Evolutionary conservation across 2,888 invertebrate genomes (phyloP).

Genomic region (Troides helena): DNA sequence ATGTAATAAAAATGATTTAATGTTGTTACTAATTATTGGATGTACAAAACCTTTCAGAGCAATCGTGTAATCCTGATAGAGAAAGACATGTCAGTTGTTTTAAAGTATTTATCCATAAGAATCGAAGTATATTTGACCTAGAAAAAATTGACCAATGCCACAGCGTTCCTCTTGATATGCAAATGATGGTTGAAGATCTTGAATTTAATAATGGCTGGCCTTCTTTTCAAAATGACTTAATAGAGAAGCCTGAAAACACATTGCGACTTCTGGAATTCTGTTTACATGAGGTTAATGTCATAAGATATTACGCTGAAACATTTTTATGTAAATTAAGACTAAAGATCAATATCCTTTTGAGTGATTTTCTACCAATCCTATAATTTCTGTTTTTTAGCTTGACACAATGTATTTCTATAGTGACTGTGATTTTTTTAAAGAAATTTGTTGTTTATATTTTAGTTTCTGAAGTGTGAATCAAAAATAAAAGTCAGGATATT

Average conservation of each 20-base stretch:
- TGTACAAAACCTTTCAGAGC: constrained; percentile 49
- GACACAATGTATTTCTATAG: too few species aligned
- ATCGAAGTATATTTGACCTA: constrained; percentile 70
- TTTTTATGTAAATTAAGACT: too few species aligned
- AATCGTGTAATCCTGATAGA: constrained; percentile 53
- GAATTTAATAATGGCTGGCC: constrained; percentile 82
- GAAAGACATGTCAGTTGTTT: constrained; percentile 49
- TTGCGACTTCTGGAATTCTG: constrained; percentile 87
- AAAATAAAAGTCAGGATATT: constrained; percentile 66
- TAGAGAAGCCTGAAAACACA: constrained; percentile 83
- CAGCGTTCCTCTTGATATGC: constrained; percentile 81
- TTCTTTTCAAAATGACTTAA: constrained; percentile 83
- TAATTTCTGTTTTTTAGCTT: too few species aligned
- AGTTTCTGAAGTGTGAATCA: constrained; percentile 68
- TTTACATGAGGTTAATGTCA: constrained; percentile 84
- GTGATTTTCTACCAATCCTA: too few species aligned
- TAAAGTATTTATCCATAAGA: constrained; percentile 57
- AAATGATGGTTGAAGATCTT: constrained; percentile 76
- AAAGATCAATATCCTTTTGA: too few species aligned
- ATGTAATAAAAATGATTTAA: neutral
- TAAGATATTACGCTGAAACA: neutral
- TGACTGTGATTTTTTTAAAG: too few species aligned
- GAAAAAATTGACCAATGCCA: constrained; percentile 80
- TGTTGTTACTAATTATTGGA: neutral
- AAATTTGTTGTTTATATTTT: constrained; percentile 27